phyloP scores from a whole-genome alignment of 2,113 vertebrate species.

The Anoura caudifer region DNA sequence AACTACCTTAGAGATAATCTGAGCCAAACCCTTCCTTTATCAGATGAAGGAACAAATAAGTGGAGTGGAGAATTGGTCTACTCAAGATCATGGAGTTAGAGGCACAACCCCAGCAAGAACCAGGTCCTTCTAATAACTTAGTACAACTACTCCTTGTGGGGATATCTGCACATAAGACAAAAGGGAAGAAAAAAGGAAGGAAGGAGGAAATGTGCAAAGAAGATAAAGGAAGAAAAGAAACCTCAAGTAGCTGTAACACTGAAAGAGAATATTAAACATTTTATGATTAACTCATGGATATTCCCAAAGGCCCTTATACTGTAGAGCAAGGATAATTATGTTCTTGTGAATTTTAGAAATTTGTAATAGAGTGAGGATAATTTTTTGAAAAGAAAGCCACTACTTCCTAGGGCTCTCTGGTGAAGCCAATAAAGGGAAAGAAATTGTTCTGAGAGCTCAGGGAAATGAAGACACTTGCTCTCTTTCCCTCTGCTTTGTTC shows the following conservation, averaged over 20 bases:
- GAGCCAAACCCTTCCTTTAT: neutral
- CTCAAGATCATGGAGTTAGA: neutral
- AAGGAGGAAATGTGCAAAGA: neutral
- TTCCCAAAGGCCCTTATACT: neutral
- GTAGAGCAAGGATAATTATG: neutral
- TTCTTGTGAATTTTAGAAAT: neutral
- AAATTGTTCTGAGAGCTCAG: neutral
- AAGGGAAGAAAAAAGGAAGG: neutral
- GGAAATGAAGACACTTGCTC: neutral
- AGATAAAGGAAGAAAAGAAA: neutral
- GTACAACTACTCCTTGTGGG: neutral
- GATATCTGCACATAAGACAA: neutral
- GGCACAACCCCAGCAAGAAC: neutral
- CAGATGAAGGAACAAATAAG: neutral
- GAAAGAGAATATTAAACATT: neutral
- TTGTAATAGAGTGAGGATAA: neutral
- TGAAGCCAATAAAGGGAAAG: neutral
- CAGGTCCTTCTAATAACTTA: neutral
- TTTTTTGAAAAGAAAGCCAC: neutral
- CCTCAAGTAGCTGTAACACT: neutral
- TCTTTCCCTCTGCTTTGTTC: neutral
- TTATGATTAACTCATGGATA: neutral
- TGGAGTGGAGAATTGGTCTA: neutral
- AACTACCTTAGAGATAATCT: neutral
- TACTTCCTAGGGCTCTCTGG: neutral